Conservation (phyloP, 2,888 invertebrate genomes). For the Lasius platythorax region DNA sequence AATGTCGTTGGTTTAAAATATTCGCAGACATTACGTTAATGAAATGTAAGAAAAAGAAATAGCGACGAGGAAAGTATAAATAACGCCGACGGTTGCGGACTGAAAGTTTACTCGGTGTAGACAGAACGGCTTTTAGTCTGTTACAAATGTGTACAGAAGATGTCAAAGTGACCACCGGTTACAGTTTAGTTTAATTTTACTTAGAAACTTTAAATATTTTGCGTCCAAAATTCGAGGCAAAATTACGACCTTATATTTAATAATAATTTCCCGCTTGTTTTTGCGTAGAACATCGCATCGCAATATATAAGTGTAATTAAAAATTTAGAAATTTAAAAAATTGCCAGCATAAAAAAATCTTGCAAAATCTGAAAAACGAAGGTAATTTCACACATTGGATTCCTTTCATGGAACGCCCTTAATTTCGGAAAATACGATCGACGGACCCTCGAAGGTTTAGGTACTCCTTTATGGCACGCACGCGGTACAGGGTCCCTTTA, state of each 20-base stretch:
- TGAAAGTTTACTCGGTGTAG: not conserved
- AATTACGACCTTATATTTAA: not conserved
- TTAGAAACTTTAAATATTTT: not conserved
- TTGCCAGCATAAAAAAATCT: not conserved
- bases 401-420: not conserved
- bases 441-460: not conserved
- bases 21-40: not conserved
- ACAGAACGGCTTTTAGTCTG: not conserved
- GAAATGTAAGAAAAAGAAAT: not conserved
- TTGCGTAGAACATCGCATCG: not conserved
- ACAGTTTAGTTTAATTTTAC: not conserved
- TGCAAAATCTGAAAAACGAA: not conserved
- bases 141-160: constrained; percentile 6
- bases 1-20: not conserved
- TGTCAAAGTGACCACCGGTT: constrained; percentile 3
- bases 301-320: not conserved
- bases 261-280: not conserved
- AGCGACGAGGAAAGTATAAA: not conserved
- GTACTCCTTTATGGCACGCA: not conserved
- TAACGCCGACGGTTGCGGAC: constrained; percentile 10
- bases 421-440: constrained; percentile 23
- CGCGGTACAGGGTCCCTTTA: constrained; percentile 22
- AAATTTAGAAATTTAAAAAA: not conserved
- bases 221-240: not conserved
- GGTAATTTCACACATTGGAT: not conserved